Evolutionary conservation across 2,113 vertebrate species (phyloP).

Genomic region (Acrocephalus kingi): DNA sequence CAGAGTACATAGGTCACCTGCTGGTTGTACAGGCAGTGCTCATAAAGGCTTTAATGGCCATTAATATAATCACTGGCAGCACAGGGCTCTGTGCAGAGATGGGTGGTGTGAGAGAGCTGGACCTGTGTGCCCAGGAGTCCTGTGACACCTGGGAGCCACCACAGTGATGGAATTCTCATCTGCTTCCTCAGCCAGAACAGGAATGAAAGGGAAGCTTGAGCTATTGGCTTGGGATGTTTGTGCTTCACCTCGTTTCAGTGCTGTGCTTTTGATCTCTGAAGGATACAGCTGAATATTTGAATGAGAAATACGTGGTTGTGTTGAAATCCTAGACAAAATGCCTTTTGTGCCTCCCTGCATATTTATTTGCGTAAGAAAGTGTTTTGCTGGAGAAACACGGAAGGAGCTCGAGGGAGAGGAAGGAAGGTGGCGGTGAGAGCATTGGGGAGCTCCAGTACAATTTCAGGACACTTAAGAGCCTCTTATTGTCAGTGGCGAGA

Average conservation of each 20-base stretch:
- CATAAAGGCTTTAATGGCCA: not conserved
- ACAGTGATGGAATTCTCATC: not conserved
- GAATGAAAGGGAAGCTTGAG: not conserved
- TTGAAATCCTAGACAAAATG: conserved; percentile 41
- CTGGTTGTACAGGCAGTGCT: not conserved
- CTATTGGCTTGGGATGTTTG: not conserved
- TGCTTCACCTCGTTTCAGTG: not conserved
- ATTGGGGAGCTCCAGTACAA: not conserved
- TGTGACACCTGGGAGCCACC: not conserved
- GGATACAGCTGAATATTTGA: conserved; percentile 35
- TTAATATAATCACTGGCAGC: not conserved
- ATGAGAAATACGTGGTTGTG: not conserved
- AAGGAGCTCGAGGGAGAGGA: conserved; percentile 17
- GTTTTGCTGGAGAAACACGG: conserved; percentile 37
- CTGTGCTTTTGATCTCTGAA: conserved; percentile 18
- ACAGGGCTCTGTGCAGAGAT: not conserved
- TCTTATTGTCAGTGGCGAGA: not conserved
- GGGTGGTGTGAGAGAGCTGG: not conserved
- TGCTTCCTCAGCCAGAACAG: not conserved
- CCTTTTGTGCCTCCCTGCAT: conserved; percentile 42
- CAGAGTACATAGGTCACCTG: not conserved
- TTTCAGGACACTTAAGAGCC: conserved; percentile 46
- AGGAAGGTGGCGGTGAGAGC: not conserved
- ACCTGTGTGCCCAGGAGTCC: not conserved
- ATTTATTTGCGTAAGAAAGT: conserved; percentile 47